A percentile compares a stretch with the other conserved stretches of the same genome.
These are phyloP conservation scores for Orchestes rusci DNA, from an alignment of 2,888 invertebrate genomes.

Conservation along the genomic window DNA sequence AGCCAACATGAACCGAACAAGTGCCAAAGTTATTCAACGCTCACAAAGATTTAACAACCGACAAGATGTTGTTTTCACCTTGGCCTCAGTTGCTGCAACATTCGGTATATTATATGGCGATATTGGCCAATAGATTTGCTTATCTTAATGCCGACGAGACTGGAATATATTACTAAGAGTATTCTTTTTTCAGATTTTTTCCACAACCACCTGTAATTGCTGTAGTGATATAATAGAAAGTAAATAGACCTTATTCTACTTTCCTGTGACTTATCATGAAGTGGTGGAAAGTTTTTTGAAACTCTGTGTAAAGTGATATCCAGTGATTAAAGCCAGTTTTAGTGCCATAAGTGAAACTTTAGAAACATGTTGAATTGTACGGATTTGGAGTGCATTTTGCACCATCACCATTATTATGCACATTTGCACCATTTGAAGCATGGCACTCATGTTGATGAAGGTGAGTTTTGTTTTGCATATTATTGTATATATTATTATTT, in stretches of 20 bases:
- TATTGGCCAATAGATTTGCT: too few relatives aligned
- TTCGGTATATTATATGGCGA: too few relatives aligned
- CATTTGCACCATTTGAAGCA: conserved; percentile 63
- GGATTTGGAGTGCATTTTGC: conserved; percentile 69
- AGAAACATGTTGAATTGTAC: conserved; percentile 70
- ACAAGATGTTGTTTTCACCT: conserved; percentile 3
- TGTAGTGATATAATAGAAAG: too few relatives aligned
- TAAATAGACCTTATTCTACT: too few relatives aligned
- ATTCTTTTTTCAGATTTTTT: too few relatives aligned
- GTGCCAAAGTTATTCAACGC: background rate
- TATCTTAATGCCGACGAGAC: too few relatives aligned
- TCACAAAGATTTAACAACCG: background rate
- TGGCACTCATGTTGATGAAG: conserved; percentile 57
- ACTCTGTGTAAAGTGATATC: background rate
- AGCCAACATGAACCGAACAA: background rate
- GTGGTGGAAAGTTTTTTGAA: conserved; percentile 13
- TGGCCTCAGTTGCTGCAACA: conserved; percentile 5
- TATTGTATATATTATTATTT: background rate
- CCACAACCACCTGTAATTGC: too few relatives aligned
- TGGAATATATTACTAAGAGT: too few relatives aligned
- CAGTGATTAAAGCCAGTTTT: conserved; percentile 4
- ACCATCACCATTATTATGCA: conserved; percentile 67
- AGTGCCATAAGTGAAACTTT: background rate
- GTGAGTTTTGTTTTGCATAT: conserved; percentile 35
- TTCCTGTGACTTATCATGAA: too few relatives aligned